Conservation (phyloP, 2,113 vertebrate species). For the Ciconia maguari region DNA sequence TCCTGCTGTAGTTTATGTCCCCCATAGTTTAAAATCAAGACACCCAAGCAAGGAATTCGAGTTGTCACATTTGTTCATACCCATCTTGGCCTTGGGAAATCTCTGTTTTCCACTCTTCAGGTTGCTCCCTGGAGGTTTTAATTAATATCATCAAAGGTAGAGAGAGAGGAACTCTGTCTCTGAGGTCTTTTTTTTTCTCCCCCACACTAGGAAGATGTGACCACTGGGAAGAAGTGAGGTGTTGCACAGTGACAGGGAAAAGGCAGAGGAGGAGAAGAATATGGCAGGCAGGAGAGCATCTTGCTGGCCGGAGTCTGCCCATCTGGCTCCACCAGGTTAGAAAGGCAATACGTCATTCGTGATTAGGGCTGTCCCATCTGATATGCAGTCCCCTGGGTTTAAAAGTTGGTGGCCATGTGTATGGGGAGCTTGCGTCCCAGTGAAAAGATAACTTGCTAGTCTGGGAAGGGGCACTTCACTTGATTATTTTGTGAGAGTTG, state of each 20-base stretch:
- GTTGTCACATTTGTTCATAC: background rate
- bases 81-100: background rate
- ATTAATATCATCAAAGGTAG: background rate
- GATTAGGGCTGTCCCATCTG: background rate
- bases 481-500: background rate
- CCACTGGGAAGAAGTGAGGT: background rate
- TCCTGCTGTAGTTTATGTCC: background rate
- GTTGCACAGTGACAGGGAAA: background rate
- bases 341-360: accelerated
- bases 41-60: background rate
- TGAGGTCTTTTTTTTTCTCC: background rate
- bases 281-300: background rate
- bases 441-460: background rate
- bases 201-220: background rate
- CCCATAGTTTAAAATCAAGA: background rate
- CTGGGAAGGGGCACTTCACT: background rate
- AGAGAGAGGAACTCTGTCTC: background rate
- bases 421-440: background rate
- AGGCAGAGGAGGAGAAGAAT: background rate
- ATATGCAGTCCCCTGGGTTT: background rate
- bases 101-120: background rate
- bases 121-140: background rate
- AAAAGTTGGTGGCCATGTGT: accelerated
- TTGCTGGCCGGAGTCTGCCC: background rate
- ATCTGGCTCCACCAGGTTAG: background rate